Base-by-base conservation (phyloP, 1,140 invertebrate genomes). In the Mya arenaria region DNA sequence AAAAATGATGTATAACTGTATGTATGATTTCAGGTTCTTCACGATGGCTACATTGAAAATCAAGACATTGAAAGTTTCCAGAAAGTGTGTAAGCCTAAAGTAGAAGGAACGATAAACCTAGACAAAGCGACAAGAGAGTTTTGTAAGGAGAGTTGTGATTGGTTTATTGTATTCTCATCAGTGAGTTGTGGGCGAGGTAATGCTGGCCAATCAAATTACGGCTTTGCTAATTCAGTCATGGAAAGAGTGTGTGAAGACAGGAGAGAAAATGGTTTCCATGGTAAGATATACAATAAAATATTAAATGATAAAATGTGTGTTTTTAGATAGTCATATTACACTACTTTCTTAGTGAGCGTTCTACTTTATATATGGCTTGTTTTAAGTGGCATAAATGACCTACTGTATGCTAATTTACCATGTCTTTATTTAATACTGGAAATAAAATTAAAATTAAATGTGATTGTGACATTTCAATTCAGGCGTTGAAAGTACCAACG, bases 171-270 rank as follows among this genome's bases (percentile, higher is more conserved):
- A 17, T 99, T 99, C 93, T 99, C 98, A 17, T 98, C 97, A 28
- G 96, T 99, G 25, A 96, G 96, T 19, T 98, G 97, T 92, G 98
- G 98, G 10, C 95, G 97, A 72, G 98, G 98, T 75, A 99, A 99
- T 93, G 94, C 96, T 75, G 98, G 98, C 1, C 98, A 99, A 93
- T 95, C 96, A 28, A 99, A 99, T 93, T 99, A 99, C 90, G 98
- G 98, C 69, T 94, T 97, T 84, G 97, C 98, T 32, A 99, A 99
- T 93, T 98, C 97, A 0, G 96, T 96, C 5, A 99, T 99, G 97
- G 98, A 99, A 93, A 95, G 98, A 69, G 96, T 99, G 48, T 96
- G 96, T 87, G 98, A 99, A 93, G 94, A 95, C 66, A 94, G 98
- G 78, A 96, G 96, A 89, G 94, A 94, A 17, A 95, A 95, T 89